Conservation (phyloP, 2,113 vertebrate genomes). For the Scophthalmus maximus region DNA sequence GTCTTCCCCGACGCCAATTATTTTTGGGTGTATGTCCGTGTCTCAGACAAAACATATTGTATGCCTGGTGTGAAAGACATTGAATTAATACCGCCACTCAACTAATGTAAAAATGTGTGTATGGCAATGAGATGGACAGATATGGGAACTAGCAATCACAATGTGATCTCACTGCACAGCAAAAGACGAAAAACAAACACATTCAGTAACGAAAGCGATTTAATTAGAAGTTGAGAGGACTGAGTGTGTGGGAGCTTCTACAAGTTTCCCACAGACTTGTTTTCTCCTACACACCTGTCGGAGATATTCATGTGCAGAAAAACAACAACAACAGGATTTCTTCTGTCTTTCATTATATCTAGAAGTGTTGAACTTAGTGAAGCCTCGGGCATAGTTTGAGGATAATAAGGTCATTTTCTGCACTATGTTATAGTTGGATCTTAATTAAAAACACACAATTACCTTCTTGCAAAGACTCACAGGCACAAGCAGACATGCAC, state of each 20-base stretch:
- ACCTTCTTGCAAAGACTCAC: background rate
- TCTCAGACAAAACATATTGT: constrained; percentile 13
- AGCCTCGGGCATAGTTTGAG: background rate
- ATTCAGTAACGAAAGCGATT: background rate
- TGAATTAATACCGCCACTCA: constrained; percentile 29
- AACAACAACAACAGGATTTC: background rate
- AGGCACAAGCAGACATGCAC: constrained; percentile 1
- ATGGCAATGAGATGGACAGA: constrained; percentile 29
- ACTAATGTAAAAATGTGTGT: constrained; percentile 16
- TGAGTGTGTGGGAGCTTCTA: constrained; percentile 13
- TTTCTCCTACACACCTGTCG: constrained; percentile 12
- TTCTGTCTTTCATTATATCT: constrained; percentile 2
- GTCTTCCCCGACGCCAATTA: constrained; percentile 62
- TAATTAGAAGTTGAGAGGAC: constrained; percentile 11
- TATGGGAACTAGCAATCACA: constrained; percentile 28
- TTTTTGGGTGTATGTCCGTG: constrained; percentile 34
- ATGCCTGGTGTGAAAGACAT: constrained; percentile 19
- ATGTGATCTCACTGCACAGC: background rate
- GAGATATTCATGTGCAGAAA: constrained; percentile 6
- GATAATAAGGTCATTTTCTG: background rate
- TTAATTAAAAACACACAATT: constrained; percentile 10
- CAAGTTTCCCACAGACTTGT: constrained; percentile 26
- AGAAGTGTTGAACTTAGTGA: background rate
- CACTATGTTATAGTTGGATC: background rate
- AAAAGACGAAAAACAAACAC: too few relatives aligned